Conservation (phyloP, 2,888 invertebrate species). For the Ophion ellenae region DNA sequence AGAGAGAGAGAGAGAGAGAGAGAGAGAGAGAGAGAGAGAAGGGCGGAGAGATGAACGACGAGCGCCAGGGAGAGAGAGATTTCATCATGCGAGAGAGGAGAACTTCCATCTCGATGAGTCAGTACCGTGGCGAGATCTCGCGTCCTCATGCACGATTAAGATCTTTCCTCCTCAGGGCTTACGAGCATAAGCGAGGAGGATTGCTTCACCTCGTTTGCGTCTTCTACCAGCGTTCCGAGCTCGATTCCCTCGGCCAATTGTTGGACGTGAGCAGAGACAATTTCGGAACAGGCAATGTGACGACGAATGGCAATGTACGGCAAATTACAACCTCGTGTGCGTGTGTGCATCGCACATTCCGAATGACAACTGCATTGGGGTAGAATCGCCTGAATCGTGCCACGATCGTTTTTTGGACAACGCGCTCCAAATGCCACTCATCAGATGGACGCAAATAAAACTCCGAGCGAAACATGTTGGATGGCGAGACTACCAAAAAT, state of each 20-base stretch:
- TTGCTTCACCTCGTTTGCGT: conserved; percentile 34
- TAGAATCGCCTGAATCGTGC: no score
- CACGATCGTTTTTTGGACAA: no score
- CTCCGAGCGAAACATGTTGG: no score
- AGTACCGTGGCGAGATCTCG: conserved; percentile 69
- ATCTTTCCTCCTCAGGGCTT: conserved; percentile 60
- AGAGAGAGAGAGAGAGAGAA: conserved; percentile 41
- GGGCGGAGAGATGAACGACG: conserved; percentile 40
- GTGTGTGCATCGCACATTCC: no score
- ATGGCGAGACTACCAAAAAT: no score
- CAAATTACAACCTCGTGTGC: neutral
- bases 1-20: conserved; percentile 45
- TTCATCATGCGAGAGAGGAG: conserved; percentile 46
- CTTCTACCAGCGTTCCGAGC: neutral
- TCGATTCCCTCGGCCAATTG: conserved; percentile 23
- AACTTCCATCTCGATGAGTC: conserved; percentile 77
- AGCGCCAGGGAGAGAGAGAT: conserved; percentile 47
- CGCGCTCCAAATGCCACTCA: no score
- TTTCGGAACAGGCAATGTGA: neutral
- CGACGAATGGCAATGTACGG: neutral
- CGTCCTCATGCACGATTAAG: conserved; percentile 63
- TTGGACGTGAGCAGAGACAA: conserved; percentile 9
- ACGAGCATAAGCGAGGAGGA: conserved; percentile 23
- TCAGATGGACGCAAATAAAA: no score
- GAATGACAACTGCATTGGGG: no score